Evolutionary conservation across 2,113 vertebrate species (phyloP).

Genomic region (Sinosuthora webbiana): DNA sequence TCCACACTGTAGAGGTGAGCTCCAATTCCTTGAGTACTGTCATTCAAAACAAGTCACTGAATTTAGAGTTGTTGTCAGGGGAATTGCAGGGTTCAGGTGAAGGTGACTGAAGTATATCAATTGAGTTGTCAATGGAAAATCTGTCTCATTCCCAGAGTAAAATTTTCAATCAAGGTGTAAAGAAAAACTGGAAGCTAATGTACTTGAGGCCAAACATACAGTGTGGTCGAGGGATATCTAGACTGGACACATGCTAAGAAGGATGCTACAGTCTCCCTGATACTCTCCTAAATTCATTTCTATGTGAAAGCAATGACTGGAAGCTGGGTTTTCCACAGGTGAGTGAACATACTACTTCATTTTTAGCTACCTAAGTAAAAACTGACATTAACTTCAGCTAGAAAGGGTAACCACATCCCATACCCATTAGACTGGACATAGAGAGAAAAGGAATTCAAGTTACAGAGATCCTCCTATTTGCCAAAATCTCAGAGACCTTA

Average conservation of each 20-base stretch:
- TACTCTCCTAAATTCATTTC: not conserved
- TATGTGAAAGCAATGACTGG: not conserved
- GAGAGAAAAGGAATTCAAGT: not conserved
- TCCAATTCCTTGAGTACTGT: not conserved
- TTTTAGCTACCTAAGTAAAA: not conserved
- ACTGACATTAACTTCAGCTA: not conserved
- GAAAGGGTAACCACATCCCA: not conserved
- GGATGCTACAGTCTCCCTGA: not conserved
- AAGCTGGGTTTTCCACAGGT: not conserved
- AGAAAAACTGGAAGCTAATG: not conserved
- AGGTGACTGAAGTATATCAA: not conserved
- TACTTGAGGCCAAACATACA: not conserved
- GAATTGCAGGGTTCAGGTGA: not conserved
- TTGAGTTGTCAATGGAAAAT: not conserved
- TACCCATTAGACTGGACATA: not conserved
- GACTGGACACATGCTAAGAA: not conserved
- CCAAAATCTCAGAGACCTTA: not conserved
- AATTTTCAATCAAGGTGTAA: not conserved
- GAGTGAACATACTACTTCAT: not conserved
- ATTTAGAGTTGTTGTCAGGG: not conserved
- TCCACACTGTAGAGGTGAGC: not conserved
- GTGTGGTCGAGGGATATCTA: fast-evolving
- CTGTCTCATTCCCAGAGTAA: not conserved
- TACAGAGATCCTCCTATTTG: not conserved
- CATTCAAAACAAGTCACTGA: not conserved